A percentile compares a stretch with the other conserved stretches of the same genome.
Conservation (phyloP, 2,888 invertebrate species). For the Agriopis leucophaearia region DNA sequence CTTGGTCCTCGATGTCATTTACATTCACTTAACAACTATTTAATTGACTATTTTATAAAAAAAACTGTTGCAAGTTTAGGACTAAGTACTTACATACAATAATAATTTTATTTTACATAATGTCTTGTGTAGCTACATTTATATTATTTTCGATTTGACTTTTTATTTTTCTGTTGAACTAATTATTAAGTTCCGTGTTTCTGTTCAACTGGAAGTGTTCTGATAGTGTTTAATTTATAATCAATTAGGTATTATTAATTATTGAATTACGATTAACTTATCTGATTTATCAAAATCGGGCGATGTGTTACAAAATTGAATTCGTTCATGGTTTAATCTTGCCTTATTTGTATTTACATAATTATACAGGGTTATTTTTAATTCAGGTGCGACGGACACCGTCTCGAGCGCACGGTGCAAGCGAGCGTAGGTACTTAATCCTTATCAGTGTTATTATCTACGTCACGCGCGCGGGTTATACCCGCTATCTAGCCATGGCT, state of each 20-base stretch:
- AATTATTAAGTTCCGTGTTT: neutral
- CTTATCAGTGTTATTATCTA: no score
- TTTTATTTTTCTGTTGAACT: neutral
- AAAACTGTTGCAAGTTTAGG: no score
- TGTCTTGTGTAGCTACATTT: neutral
- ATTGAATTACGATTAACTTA: neutral
- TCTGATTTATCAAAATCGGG: neutral
- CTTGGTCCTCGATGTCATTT: no score
- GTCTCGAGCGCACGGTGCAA: no score
- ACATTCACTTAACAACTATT: neutral
- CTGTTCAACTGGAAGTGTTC: conserved; percentile 6
- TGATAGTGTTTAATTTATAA: neutral
- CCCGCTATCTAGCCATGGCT: no score
- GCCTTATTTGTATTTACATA: neutral
- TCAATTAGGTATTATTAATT: neutral
- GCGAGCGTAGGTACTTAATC: no score
- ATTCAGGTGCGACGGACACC: no score
- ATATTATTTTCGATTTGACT: neutral
- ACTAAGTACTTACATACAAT: neutral
- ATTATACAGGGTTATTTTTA: no score
- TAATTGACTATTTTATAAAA: no score
- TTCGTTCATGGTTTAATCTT: neutral
- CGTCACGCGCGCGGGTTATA: no score
- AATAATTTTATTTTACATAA: neutral
- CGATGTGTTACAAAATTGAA: neutral